Evolutionary conservation across 2,113 vertebrate species (phyloP).

Genomic region (Lathamus discolor): DNA sequence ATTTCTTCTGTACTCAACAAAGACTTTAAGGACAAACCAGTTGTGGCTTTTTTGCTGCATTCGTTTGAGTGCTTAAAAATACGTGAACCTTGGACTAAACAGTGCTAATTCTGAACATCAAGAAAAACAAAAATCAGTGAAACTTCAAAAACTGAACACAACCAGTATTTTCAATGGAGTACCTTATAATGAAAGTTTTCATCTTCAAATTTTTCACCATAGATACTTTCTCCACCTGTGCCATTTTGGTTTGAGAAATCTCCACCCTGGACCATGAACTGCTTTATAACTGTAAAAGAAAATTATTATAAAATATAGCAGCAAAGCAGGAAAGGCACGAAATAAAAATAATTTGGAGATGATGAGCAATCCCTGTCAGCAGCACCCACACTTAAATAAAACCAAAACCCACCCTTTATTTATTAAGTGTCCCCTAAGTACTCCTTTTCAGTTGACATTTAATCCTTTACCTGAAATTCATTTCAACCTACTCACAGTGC

Average conservation of each 20-base stretch:
- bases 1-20: not conserved
- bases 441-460: not conserved
- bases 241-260: conserved; percentile 98
- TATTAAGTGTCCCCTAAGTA: not conserved
- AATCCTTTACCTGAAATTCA: not conserved
- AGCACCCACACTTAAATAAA: not conserved
- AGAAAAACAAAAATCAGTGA: not conserved
- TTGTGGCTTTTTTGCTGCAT: not conserved
- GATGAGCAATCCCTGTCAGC: not conserved
- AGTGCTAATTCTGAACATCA: not conserved
- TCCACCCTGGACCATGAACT: conserved; percentile 97
- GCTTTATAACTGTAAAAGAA: conserved; percentile 88
- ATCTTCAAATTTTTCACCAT: conserved; percentile 98
- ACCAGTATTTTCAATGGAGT: not conserved
- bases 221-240: conserved; percentile 97
- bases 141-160: not conserved
- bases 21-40: not conserved
- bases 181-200: conserved; percentile 98
- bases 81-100: not conserved
- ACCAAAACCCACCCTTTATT: not conserved
- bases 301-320: not conserved
- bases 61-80: not conserved
- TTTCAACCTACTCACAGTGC: not conserved
- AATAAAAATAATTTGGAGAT: not conserved
- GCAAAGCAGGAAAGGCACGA: not conserved